A percentile compares a stretch with the other conserved stretches of the same genome.
These are phyloP conservation scores for Megaceryle alcyon DNA, from an alignment of 2,797 vertebrate species.

Conservation along the genomic window DNA sequence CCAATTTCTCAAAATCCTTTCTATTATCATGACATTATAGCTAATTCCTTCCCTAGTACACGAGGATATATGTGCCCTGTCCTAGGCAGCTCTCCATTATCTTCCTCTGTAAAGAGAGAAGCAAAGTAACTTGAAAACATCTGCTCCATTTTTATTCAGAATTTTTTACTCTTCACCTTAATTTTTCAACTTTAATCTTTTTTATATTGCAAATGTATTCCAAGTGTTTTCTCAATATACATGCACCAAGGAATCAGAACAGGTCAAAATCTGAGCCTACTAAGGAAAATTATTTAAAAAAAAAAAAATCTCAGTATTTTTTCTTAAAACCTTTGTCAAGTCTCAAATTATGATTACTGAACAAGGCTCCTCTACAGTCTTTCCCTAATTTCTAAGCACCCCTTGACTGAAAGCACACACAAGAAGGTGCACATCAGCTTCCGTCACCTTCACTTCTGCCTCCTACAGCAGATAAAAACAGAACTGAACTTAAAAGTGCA, in stretches of 20 bases:
- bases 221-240: neutral
- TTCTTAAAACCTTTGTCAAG: neutral
- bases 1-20: conserved; percentile 18
- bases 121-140: conserved; percentile 5
- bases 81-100: conserved; percentile 7
- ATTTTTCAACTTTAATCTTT: neutral
- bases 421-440: neutral
- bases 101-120: conserved; percentile 17
- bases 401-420: neutral
- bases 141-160: neutral
- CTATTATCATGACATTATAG: neutral
- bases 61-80: neutral
- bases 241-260: neutral
- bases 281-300: neutral
- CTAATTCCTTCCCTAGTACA: neutral
- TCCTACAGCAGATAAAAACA: neutral
- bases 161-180: neutral
- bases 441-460: neutral
- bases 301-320: neutral
- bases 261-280: neutral
- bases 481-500: neutral
- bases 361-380: neutral
- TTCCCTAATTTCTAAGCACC: neutral
- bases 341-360: neutral
- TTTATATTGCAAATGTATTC: neutral